Percentiles rank a stretch among this genome's conserved stretches.
phyloP scores from a whole-genome alignment of 30 jellyfish, hydroid and myxozoan genomes.

The Sanderia malayensis region DNA sequence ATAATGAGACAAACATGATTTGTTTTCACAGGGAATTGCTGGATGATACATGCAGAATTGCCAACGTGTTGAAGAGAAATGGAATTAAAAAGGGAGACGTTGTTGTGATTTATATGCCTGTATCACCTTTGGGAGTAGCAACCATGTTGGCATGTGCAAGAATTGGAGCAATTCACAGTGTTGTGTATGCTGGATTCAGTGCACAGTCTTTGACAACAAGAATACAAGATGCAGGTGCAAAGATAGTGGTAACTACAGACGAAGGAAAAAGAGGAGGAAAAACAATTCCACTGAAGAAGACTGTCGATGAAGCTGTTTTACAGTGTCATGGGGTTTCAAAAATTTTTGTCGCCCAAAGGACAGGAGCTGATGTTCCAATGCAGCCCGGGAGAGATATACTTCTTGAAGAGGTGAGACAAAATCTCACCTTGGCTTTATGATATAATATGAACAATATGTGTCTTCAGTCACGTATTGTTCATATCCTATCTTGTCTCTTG shows the following conservation, averaged over 20 bases:
- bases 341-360: conserved; percentile 82
- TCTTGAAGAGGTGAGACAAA: conserved; percentile 62
- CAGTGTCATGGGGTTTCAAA: conserved; percentile 68
- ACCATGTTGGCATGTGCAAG: conserved; percentile 97
- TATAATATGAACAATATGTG: too few species aligned
- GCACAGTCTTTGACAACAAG: conserved; percentile 87
- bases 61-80: conserved; percentile 71
- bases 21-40: conserved; percentile 64
- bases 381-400: conserved; percentile 66
- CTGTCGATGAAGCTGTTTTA: conserved; percentile 80
- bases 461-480: too few species aligned
- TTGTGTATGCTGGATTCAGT: conserved; percentile 98
- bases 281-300: conserved; percentile 65
- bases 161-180: conserved; percentile 98
- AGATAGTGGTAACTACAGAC: conserved; percentile 81
- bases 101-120: conserved; percentile 94
- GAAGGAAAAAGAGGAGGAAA: conserved; percentile 94
- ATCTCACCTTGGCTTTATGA: too few species aligned
- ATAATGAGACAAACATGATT: not conserved
- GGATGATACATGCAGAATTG: conserved; percentile 85
- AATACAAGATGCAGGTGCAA: conserved; percentile 82
- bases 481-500: too few species aligned
- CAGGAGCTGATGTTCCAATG: conserved; percentile 89
- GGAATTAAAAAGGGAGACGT: conserved; percentile 94
- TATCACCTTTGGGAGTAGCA: conserved; percentile 89